These are phyloP conservation scores for Alsophila aescularia DNA, from an alignment of 2,888 invertebrate species.

Conservation along the genomic window DNA sequence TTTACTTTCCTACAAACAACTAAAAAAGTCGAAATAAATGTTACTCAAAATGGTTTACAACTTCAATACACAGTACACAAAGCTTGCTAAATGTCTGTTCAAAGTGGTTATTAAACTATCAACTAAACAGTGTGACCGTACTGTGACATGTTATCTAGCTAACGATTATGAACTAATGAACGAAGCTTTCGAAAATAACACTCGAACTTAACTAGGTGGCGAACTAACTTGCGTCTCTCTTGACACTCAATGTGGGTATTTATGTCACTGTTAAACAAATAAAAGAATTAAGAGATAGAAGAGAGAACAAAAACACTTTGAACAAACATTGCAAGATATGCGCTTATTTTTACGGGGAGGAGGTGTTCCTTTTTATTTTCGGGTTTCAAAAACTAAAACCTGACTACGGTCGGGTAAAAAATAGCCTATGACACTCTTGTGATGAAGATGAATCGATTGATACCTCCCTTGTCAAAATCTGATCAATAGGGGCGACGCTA, in stretches of 20 bases:
- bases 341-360: no score
- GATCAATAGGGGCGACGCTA: no score
- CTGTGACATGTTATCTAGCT: neutral
- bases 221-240: slow-evolving; percentile 50
- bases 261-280: slow-evolving; percentile 58
- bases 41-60: neutral
- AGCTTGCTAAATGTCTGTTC: slow-evolving; percentile 33
- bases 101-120: slow-evolving; percentile 30
- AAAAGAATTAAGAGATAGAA: slow-evolving; percentile 28
- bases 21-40: neutral
- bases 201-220: neutral
- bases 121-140: neutral
- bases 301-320: slow-evolving; percentile 40
- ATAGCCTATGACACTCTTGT: no score
- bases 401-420: no score
- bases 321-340: slow-evolving; percentile 39
- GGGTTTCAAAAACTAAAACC: no score
- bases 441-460: no score
- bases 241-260: slow-evolving; percentile 51
- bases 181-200: neutral
- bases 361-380: no score
- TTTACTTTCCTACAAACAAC: no score
- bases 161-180: neutral
- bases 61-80: neutral
- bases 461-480: no score